Percentiles rank a stretch among this genome's conserved stretches.
Conservation (phyloP, 1,140 invertebrate genomes). For the Spodoptera frugiperda region DNA sequence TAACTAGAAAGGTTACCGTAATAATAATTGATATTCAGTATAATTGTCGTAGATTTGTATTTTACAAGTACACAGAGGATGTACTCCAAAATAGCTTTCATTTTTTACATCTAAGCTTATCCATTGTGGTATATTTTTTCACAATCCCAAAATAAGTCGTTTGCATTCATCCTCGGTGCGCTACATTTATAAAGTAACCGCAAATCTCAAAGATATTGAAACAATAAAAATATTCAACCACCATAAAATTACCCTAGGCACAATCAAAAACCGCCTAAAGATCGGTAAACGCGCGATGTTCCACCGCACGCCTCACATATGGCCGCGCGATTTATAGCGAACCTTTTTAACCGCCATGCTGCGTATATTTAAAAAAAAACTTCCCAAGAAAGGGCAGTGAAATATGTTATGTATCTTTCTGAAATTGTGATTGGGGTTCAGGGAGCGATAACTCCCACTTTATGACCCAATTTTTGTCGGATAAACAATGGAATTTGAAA, state of each 20-base stretch:
- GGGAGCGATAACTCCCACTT: slow-evolving; percentile 78
- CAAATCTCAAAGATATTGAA: slow-evolving; percentile 14
- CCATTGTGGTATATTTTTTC: background rate
- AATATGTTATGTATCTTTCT: slow-evolving; percentile 70
- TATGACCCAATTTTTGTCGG: slow-evolving; percentile 78
- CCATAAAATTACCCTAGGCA: slow-evolving; percentile 41
- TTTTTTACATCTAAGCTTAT: background rate
- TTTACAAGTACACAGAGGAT: no score
- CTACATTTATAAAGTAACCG: slow-evolving; percentile 30
- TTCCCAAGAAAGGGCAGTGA: slow-evolving; percentile 51
- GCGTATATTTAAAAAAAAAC: slow-evolving; percentile 66
- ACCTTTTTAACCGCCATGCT: slow-evolving; percentile 66
- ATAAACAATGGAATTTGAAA: slow-evolving; percentile 76
- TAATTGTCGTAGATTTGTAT: no score
- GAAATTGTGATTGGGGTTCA: slow-evolving; percentile 77
- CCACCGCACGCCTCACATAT: slow-evolving; percentile 56
- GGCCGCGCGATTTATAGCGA: slow-evolving; percentile 68
- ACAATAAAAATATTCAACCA: slow-evolving; percentile 30
- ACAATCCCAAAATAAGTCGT: background rate
- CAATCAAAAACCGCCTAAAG: slow-evolving; percentile 44
- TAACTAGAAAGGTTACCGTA: no score
- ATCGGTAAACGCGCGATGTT: slow-evolving; percentile 47
- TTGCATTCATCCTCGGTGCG: slow-evolving; percentile 1
- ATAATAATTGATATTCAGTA: no score
- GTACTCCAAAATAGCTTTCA: background rate